phyloP scores from a whole-genome alignment of 2,113 vertebrate genomes.

The Myotis brandtii region DNA sequence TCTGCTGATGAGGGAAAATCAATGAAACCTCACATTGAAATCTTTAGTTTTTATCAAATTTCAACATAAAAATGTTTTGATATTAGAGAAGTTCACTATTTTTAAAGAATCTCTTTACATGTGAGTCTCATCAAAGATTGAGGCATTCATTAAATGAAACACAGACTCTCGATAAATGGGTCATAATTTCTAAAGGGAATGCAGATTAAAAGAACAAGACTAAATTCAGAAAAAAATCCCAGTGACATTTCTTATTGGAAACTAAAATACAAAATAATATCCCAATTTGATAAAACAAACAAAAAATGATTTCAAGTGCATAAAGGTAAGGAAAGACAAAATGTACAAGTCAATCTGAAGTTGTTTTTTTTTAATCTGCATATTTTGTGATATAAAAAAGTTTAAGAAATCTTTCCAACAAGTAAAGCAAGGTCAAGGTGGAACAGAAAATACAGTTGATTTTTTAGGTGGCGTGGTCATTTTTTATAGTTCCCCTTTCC shows the following conservation, averaged over 20 bases:
- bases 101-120: background rate
- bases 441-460: background rate
- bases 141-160: background rate
- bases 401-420: constrained; percentile 27
- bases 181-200: constrained; percentile 37
- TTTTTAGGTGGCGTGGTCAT: background rate
- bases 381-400: background rate
- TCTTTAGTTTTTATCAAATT: background rate
- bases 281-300: background rate
- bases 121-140: background rate
- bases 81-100: background rate
- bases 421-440: background rate
- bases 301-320: background rate
- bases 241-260: background rate
- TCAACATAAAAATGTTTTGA: background rate
- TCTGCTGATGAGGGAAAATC: background rate
- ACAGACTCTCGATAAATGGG: background rate
- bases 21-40: background rate
- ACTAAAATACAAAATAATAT: background rate
- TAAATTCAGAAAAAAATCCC: constrained; percentile 12
- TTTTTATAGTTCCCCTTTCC: background rate
- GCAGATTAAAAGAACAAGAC: background rate
- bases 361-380: background rate
- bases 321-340: background rate
- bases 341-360: constrained; percentile 21